These are phyloP conservation scores for Oophaga pumilio DNA, from an alignment of 2,113 vertebrate genomes.

Conservation along the genomic window DNA sequence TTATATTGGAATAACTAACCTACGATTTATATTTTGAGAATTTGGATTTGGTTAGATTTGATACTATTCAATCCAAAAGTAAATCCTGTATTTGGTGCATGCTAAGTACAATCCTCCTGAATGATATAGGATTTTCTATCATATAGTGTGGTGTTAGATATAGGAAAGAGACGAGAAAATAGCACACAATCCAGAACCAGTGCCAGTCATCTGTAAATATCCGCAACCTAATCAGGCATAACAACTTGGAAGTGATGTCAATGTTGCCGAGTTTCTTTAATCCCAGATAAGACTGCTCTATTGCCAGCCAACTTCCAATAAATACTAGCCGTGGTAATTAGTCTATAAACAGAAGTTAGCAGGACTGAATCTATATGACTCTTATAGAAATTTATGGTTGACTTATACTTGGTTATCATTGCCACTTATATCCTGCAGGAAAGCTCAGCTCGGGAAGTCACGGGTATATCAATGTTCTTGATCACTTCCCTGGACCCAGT, in stretches of 20 bases:
- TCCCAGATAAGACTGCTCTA: slow-evolving; percentile 24
- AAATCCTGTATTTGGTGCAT: neutral
- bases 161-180: neutral
- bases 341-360: slow-evolving; percentile 10
- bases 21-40: neutral
- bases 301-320: slow-evolving; percentile 6
- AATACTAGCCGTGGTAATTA: slow-evolving; percentile 1
- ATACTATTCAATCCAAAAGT: neutral
- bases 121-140: slow-evolving; percentile 1
- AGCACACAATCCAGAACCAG: neutral
- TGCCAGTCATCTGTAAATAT: slow-evolving; percentile 15
- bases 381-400: slow-evolving; percentile 10
- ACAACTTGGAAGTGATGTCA: slow-evolving; percentile 18
- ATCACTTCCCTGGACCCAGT: neutral
- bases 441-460: neutral
- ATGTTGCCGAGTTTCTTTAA: slow-evolving; percentile 4
- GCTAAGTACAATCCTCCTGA: neutral
- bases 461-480: neutral
- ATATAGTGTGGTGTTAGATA: neutral
- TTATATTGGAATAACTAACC: neutral
- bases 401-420: slow-evolving; percentile 1
- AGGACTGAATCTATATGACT: slow-evolving; percentile 1
- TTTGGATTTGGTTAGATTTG: neutral
- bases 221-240: slow-evolving; percentile 18
- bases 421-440: neutral